Evolutionary conservation across 2,113 vertebrate genomes (phyloP), one percentile per base, ranked within the genome.

Genomic region (Callipepla californica): DNA sequence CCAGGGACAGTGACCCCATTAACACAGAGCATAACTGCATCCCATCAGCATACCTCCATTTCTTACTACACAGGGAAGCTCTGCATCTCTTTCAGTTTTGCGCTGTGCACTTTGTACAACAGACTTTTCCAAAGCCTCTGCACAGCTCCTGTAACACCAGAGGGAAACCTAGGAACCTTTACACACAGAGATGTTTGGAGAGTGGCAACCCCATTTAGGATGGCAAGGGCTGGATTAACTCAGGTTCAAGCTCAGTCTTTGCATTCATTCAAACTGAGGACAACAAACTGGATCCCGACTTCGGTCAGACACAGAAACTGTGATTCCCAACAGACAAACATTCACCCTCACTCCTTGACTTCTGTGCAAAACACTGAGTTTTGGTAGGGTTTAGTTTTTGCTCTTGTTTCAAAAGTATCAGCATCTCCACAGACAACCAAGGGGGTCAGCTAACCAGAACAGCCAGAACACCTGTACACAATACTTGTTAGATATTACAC

Each of bases 101-200:
- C 6, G 30, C 75, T 3, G 0, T 1, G 2, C 3, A 0, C 44
- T 48, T 63, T 9, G 44, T 2, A 4, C 21, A 7, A 30, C 12
- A 38, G 47, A 8, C 32, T 20, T 13, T 38, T 40, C 76, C 44
- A 5, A 45, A 87, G n/a, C 1, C 53, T 53, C 61, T 0, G 3
- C 26, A 26, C 9, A 63, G 16, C 10, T 40, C 51, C 45, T 11
- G 8, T 73, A 38, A 9, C 21, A 6, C 2, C 12, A 13, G 34
- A 66, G 15, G 0, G 45, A 61, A 93, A 57, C 0, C 1, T 10
- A 34, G 28, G 23, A 79, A 16, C 12, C 2, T 13, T 69, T 1
- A 26, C 11, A 5, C 5, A 22, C 1, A 0, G 38, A 18, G 36
- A 11, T 36, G 15, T 51, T 55, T 57, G 1, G 6, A 34, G 25